Base-by-base conservation (phyloP, 2,888 invertebrate species). In the Andrena camellia region DNA sequence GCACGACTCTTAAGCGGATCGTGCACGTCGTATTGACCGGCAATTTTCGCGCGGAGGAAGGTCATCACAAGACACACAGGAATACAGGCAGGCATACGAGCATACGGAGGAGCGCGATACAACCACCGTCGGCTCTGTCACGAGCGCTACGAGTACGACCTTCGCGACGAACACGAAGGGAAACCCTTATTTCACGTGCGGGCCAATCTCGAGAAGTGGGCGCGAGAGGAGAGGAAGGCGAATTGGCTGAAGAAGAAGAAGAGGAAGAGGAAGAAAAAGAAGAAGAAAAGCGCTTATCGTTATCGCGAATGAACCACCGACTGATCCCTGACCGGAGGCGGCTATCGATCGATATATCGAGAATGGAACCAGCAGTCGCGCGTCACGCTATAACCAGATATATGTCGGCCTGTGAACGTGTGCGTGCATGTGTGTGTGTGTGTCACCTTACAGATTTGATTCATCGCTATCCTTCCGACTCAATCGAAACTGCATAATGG, bases 11-110 rank as follows among this genome's bases (percentile, higher is more conserved):
- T 78, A 70, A 86, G 86, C 80, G 88, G 87, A 88, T 89, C 88
- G 89, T 88, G 88, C 89, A 79, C 66, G 83, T 84, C 84, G 84
- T 88, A 89, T 89, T 89, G 88, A 88, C 88, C 87, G 82, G 77
- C 88, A 89, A 88, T 88, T 88, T 89, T 88, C 83, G 84, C 88
- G 88, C 88, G 70, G 81, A 86, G 88, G 89, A 89, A 88, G 89
- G 88, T 88, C 89, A 88, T 85, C 88, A 35, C 78, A 86, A 86
- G 86, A 84, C 84, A 86, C 79, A 83, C 13, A 69, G 66, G 82
- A 76, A 79, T 62, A 83, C 73, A 74, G 67, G 74, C 72, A 50
- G 31, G 67, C 62, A 71, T 68, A 63, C 63, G 64, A 54, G 71
- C 68, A 66, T 63, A 72, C 80, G 60, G 75, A 75, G 57, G 67